A percentile compares a stretch with the other conserved stretches of the same genome.
These are phyloP conservation scores for Hyperoplus lanceolatus DNA, from an alignment of 2,797 vertebrate genomes.

Conservation along the genomic window DNA sequence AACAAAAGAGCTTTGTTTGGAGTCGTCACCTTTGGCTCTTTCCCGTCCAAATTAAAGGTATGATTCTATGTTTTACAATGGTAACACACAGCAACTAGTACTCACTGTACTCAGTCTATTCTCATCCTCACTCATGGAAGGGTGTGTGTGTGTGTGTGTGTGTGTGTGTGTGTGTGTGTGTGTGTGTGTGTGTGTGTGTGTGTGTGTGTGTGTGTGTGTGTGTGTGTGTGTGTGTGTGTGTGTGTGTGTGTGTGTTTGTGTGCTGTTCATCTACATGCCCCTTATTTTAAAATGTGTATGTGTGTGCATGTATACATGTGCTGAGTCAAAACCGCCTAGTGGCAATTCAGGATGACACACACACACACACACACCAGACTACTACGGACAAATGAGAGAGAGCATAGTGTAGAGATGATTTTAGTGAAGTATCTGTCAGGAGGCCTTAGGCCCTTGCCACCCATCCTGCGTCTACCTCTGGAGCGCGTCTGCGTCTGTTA, in stretches of 20 bases:
- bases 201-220: no score
- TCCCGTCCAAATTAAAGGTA: not conserved
- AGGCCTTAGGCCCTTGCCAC: not conserved
- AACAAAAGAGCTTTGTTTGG: not conserved
- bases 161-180: no score
- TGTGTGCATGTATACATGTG: slow-evolving; percentile 11
- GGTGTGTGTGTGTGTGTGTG: no score
- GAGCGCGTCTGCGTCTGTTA: no score
- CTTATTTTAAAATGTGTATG: not conserved
- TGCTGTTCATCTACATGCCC: not conserved
- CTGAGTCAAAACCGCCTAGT: not conserved
- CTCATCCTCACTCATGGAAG: slow-evolving; percentile 33
- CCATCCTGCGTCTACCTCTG: no score
- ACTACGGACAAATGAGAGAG: not conserved
- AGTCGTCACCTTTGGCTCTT: not conserved
- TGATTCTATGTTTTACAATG: not conserved
- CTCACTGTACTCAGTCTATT: slow-evolving; percentile 24
- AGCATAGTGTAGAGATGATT: slow-evolving; percentile 4
- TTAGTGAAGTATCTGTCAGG: not conserved
- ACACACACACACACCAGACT: not conserved
- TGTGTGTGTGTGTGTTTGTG: no score
- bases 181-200: no score
- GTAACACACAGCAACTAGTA: not conserved
- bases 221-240: no score
- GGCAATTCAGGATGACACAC: not conserved